Percentiles rank a stretch among this genome's conserved stretches.
phyloP scores from a whole-genome alignment of 2,888 invertebrate genomes.

The Heliconius sara region DNA sequence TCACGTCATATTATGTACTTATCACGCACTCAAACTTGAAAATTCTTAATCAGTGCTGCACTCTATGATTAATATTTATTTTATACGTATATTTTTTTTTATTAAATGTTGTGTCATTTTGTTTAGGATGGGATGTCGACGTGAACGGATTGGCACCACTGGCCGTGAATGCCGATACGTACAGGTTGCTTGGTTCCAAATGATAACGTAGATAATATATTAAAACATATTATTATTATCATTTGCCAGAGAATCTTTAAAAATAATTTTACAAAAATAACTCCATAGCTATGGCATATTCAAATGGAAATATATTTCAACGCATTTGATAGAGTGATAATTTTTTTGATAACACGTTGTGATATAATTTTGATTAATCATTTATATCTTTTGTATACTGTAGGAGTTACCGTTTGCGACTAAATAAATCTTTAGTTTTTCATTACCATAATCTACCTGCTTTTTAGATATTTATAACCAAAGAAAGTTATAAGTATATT shows the following conservation, averaged over 20 bases:
- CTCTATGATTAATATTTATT: slow-evolving; percentile 29
- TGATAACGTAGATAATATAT: slow-evolving; percentile 31
- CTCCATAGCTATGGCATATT: not conserved
- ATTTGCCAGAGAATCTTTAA: slow-evolving; percentile 3
- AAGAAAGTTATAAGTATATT: not conserved
- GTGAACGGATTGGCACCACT: slow-evolving; percentile 46
- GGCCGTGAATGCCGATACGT: slow-evolving; percentile 45
- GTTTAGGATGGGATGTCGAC: slow-evolving; percentile 39
- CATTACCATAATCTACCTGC: no score
- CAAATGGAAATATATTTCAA: not conserved
- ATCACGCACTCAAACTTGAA: slow-evolving; percentile 24
- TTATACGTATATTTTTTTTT: slow-evolving; percentile 20
- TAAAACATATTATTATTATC: slow-evolving; percentile 6
- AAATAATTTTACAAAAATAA: not conserved
- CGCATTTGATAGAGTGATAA: not conserved
- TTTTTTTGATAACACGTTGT: not conserved
- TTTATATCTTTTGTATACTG: not conserved
- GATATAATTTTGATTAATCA: slow-evolving; percentile 2
- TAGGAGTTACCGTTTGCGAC: not conserved
- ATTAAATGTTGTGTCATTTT: slow-evolving; percentile 37
- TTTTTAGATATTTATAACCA: no score
- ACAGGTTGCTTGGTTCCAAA: slow-evolving; percentile 53
- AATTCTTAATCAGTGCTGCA: slow-evolving; percentile 25
- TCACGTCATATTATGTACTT: slow-evolving; percentile 56
- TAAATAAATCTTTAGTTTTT: not conserved